phyloP scores from a whole-genome alignment of 1,140 invertebrate species.

The Trypoxylus dichotomus region DNA sequence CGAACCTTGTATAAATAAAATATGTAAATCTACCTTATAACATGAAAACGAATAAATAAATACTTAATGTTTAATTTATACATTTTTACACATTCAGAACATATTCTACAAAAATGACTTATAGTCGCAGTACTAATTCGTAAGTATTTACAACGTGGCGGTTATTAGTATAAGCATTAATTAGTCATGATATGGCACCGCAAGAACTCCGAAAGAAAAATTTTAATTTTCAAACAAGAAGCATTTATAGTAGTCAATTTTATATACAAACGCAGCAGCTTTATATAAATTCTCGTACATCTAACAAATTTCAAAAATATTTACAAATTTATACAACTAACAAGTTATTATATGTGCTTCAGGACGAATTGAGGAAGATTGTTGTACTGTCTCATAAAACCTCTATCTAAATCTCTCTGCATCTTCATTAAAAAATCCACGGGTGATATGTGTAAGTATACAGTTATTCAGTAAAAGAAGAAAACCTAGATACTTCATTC shows the following conservation, averaged over 20 bases:
- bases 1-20: too few species aligned
- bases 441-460: not conserved
- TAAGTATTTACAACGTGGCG: not conserved
- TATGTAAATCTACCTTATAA: too few species aligned
- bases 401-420: not conserved
- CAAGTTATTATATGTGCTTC: too few species aligned
- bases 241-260: not conserved
- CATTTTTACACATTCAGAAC: not conserved
- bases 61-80: not conserved
- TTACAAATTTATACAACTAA: too few species aligned
- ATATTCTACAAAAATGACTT: not conserved
- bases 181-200: constrained; percentile 2
- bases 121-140: not conserved
- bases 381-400: not conserved
- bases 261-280: not conserved
- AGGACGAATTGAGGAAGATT: too few species aligned
- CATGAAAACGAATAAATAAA: not conserved
- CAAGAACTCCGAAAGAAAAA: constrained; percentile 2
- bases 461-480: not conserved
- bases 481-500: not conserved
- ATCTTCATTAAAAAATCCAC: not conserved
- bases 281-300: not conserved
- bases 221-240: not conserved
- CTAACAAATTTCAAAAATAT: not conserved
- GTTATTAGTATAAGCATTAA: constrained; percentile 7